A percentile compares a stretch with the other conserved stretches of the same genome.
These are phyloP conservation scores for Ciconia boyciana DNA, from an alignment of 2,113 vertebrate genomes.

Conservation along the genomic window DNA sequence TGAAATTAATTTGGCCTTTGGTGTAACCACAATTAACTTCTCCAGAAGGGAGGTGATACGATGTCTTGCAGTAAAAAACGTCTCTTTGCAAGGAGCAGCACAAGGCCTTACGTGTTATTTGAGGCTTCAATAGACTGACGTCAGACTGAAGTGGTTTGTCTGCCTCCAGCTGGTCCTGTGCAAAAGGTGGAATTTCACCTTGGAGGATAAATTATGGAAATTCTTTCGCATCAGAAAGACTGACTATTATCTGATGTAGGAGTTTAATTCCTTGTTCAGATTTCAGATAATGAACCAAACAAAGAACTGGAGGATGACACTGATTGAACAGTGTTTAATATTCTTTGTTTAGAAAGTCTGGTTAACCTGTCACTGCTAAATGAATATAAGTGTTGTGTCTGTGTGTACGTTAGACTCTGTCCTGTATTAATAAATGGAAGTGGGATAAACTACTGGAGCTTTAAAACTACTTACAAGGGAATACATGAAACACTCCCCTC, in stretches of 20 bases:
- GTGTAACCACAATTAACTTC: conserved; percentile 65
- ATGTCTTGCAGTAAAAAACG: not conserved
- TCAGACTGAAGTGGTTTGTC: not conserved
- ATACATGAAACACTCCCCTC: not conserved
- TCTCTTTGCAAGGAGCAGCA: not conserved
- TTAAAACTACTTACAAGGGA: not conserved
- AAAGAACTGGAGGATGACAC: not conserved
- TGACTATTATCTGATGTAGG: not conserved
- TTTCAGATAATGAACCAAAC: not conserved
- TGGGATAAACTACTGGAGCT: not conserved
- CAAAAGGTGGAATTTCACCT: not conserved
- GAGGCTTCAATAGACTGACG: not conserved
- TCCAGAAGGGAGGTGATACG: conserved; percentile 14
- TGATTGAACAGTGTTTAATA: conserved; percentile 5
- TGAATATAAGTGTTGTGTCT: not conserved
- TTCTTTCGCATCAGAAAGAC: not conserved
- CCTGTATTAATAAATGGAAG: conserved; percentile 18
- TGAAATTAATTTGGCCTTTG: conserved; percentile 67
- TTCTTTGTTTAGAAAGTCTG: conserved; percentile 11
- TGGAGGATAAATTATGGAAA: conserved; percentile 34
- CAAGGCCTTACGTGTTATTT: not conserved
- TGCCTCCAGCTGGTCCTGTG: not conserved
- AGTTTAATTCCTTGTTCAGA: not conserved
- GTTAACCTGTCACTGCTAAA: not conserved
- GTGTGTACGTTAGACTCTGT: not conserved